These are phyloP conservation scores for Muscicapa adusta DNA, from an alignment of 2,113 vertebrate genomes.

Conservation along the genomic window DNA sequence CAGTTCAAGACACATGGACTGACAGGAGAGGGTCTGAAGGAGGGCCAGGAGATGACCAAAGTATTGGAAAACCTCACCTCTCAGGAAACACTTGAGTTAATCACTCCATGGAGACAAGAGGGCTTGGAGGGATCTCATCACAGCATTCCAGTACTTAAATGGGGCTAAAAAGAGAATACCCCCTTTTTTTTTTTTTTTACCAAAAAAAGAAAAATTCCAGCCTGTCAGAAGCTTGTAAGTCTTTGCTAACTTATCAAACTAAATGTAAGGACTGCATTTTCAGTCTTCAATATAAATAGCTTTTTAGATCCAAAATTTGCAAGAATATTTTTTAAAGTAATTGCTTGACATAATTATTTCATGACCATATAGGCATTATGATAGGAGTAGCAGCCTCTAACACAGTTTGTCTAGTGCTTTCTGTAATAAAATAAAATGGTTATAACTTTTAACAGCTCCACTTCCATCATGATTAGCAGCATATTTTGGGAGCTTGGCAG, in stretches of 20 bases:
- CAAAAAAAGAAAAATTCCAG: background rate
- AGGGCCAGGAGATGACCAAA: background rate
- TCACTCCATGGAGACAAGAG: background rate
- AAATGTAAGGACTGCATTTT: background rate
- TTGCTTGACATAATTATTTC: background rate
- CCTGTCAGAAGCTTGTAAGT: background rate
- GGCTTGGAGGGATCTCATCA: background rate
- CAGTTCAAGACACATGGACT: accelerated
- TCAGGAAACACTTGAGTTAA: background rate
- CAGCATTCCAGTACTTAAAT: background rate
- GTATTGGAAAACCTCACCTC: background rate
- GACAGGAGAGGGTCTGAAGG: background rate
- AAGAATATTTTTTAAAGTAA: background rate
- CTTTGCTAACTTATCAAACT: background rate
- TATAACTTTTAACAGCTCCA: slow-evolving; percentile 1
- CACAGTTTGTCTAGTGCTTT: background rate
- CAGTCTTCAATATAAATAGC: background rate
- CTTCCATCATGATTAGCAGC: slow-evolving; percentile 12
- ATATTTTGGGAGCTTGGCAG: background rate
- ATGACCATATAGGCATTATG: background rate
- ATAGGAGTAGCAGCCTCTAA: background rate
- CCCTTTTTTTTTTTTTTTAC: no score
- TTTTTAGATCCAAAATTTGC: background rate
- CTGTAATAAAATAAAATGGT: background rate
- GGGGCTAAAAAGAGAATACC: background rate